phyloP scores from a whole-genome alignment of 1,140 invertebrate genomes.

The Ostrea denselamellosa region DNA sequence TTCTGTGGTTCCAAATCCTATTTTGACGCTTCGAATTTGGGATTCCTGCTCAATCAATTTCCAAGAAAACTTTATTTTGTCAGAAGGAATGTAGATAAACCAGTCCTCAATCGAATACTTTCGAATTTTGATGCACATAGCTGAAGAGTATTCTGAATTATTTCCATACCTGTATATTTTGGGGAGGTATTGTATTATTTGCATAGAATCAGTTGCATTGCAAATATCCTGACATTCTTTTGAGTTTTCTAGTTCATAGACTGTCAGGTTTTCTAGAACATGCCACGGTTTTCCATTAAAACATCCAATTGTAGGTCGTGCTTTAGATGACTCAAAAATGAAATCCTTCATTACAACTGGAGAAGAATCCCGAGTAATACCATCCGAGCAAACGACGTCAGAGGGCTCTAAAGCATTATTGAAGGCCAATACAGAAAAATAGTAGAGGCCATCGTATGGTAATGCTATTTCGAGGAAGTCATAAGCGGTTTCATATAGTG shows the following conservation, averaged over 20 bases:
- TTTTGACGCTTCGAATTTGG: conserved; percentile 44
- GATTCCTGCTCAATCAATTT: conserved; percentile 44
- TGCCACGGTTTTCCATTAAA: conserved; percentile 54
- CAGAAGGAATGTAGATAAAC: conserved; percentile 13
- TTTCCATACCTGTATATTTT: conserved; percentile 50
- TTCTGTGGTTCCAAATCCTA: conserved; percentile 44
- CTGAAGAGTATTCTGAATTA: conserved; percentile 40
- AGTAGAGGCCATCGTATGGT: conserved; percentile 4
- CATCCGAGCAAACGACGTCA: conserved; percentile 61
- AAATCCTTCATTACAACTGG: conserved; percentile 55
- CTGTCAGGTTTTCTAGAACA: conserved; percentile 54
- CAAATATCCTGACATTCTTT: background rate
- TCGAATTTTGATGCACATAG: conserved; percentile 47
- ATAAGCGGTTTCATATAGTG: background rate
- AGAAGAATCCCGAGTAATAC: conserved; percentile 58
- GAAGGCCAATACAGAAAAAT: conserved; percentile 59
- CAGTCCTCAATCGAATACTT: background rate
- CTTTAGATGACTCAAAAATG: conserved; percentile 45
- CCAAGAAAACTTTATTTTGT: conserved; percentile 45
- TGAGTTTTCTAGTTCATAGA: background rate
- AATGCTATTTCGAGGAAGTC: too few relatives aligned
- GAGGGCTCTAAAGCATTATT: conserved; percentile 63
- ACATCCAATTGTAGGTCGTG: conserved; percentile 48
- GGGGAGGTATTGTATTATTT: background rate
- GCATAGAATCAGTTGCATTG: background rate